Conservation (phyloP, 2,888 invertebrate species). For the Agapetus fuscipes region DNA sequence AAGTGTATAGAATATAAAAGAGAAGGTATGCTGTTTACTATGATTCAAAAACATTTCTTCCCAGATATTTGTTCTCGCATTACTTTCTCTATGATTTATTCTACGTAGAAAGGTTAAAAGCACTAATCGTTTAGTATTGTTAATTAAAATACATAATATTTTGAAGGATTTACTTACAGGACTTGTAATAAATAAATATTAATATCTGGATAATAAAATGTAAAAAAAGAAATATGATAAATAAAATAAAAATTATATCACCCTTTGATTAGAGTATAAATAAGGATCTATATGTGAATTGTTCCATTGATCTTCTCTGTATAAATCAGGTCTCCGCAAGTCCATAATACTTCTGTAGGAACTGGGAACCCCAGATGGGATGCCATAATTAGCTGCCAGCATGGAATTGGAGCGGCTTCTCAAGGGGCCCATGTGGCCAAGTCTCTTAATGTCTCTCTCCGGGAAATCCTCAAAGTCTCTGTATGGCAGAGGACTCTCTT, state of each 20-base stretch:
- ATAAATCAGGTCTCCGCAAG: conserved; percentile 34
- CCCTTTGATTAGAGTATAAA: conserved; percentile 24
- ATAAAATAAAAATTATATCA: conserved; percentile 19
- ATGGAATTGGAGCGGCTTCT: conserved; percentile 21
- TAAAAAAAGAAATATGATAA: no score
- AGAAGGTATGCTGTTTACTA: no score
- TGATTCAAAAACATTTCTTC: no score
- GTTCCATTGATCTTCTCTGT: conserved; percentile 20
- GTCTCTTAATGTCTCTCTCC: conserved; percentile 9
- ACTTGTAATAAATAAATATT: no score
- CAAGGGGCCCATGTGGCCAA: conserved; percentile 18
- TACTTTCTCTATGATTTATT: no score
- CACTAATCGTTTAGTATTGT: no score
- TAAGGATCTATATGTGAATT: conserved; percentile 19
- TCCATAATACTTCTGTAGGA: conserved; percentile 39
- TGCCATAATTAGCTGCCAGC: conserved; percentile 12
- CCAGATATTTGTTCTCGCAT: no score
- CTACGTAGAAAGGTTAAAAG: no score
- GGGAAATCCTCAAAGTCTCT: conserved; percentile 20
- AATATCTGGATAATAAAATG: no score
- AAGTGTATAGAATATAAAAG: no score
- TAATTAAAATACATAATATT: no score
- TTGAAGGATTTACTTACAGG: no score
- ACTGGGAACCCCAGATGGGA: conserved; percentile 20
- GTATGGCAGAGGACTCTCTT: conserved; percentile 38